These are phyloP conservation scores for Aphaenogaster rudis DNA, from an alignment of 1,140 invertebrate species.

Conservation along the genomic window DNA sequence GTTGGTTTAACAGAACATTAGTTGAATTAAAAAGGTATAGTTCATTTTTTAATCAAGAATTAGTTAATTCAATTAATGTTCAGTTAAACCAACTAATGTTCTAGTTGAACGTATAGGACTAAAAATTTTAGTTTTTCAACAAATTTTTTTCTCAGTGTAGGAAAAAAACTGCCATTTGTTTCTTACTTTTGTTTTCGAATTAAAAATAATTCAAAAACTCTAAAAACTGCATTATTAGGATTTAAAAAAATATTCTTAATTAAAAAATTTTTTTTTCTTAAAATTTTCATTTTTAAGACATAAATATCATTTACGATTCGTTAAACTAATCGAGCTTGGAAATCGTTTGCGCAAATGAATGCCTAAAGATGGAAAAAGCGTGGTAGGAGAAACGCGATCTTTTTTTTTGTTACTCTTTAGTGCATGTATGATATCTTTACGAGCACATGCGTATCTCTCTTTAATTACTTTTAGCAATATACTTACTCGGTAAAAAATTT, in stretches of 20 bases:
- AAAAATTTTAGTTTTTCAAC: too few relatives aligned
- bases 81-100: too few relatives aligned
- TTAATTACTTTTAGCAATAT: constrained; percentile 5
- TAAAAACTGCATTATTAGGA: background rate
- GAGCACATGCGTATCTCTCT: background rate
- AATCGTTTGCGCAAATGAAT: background rate
- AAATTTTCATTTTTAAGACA: background rate
- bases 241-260: background rate
- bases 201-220: background rate
- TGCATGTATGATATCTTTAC: background rate
- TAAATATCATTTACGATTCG: background rate
- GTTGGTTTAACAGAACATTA: too few relatives aligned
- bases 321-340: background rate
- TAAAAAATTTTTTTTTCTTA: background rate
- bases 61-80: too few relatives aligned
- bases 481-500: too few relatives aligned
- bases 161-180: background rate
- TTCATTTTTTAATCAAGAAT: too few relatives aligned
- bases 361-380: background rate
- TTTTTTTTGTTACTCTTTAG: background rate
- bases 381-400: background rate
- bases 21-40: too few relatives aligned
- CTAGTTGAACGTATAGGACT: too few relatives aligned
- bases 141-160: background rate
- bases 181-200: background rate